phyloP scores from a whole-genome alignment of 2,888 invertebrate species.

The Tethea ocularis region DNA sequence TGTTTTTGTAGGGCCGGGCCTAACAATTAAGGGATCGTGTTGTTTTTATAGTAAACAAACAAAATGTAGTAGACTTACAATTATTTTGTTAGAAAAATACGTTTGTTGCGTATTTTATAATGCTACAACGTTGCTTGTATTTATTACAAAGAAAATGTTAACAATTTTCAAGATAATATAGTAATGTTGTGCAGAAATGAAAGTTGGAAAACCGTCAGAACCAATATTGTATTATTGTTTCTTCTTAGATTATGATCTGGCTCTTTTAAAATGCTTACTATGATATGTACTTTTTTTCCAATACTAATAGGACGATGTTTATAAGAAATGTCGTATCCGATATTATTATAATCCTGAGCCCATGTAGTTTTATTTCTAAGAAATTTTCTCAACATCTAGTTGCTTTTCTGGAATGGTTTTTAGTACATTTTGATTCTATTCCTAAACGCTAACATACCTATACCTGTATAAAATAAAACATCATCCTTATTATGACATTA shows the following conservation, averaged over 20 bases:
- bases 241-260: background rate
- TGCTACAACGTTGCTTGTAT: background rate
- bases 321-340: too few relatives aligned
- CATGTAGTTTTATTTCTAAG: too few relatives aligned
- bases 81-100: background rate
- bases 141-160: background rate
- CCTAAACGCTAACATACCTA: too few relatives aligned
- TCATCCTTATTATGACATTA: too few relatives aligned
- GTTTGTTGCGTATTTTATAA: background rate
- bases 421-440: too few relatives aligned
- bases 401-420: too few relatives aligned
- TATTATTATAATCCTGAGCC: too few relatives aligned
- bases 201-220: constrained; percentile 1
- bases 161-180: background rate
- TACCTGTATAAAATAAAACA: too few relatives aligned
- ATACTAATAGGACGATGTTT: background rate
- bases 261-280: background rate
- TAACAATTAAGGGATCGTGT: background rate
- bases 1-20: constrained; percentile 13
- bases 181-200: background rate
- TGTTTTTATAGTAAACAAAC: constrained; percentile 4
- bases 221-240: background rate
- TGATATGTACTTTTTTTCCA: background rate
- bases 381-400: too few relatives aligned
- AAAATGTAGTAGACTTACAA: background rate